Evolutionary conservation across 2,113 vertebrate species (phyloP).

Genomic region (Brienomyrus longianalis): DNA sequence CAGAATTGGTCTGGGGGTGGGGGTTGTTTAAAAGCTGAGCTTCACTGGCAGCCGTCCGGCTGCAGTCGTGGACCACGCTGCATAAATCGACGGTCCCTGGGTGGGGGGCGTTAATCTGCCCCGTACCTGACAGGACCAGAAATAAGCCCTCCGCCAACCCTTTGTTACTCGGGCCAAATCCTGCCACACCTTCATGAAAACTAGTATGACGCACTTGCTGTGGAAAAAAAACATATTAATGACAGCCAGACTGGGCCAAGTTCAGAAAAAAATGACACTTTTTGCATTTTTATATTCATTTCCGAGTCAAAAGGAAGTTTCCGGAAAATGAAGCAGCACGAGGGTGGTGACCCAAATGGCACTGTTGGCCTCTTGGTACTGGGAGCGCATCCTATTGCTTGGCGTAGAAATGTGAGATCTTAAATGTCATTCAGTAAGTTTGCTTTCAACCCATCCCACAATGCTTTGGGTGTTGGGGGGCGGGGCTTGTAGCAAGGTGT

Average conservation of each 20-base stretch:
- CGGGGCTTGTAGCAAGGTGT: background rate
- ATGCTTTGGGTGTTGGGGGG: background rate
- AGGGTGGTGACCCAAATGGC: background rate
- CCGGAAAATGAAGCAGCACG: background rate
- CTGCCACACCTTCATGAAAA: background rate
- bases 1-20: background rate
- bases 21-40: background rate
- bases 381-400: background rate
- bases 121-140: background rate
- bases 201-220: background rate
- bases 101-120: background rate
- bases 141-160: background rate
- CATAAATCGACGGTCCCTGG: background rate
- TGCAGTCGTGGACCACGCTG: background rate
- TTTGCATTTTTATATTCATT: background rate
- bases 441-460: background rate
- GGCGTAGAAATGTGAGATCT: background rate
- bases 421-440: background rate
- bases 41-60: background rate
- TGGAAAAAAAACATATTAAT: background rate
- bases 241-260: background rate
- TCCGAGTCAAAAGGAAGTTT: background rate
- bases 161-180: slow-evolving; percentile 1
- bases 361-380: background rate
- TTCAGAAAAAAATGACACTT: background rate